Base-by-base conservation (phyloP, 1,140 invertebrate genomes). In the Tenebrio molitor region DNA sequence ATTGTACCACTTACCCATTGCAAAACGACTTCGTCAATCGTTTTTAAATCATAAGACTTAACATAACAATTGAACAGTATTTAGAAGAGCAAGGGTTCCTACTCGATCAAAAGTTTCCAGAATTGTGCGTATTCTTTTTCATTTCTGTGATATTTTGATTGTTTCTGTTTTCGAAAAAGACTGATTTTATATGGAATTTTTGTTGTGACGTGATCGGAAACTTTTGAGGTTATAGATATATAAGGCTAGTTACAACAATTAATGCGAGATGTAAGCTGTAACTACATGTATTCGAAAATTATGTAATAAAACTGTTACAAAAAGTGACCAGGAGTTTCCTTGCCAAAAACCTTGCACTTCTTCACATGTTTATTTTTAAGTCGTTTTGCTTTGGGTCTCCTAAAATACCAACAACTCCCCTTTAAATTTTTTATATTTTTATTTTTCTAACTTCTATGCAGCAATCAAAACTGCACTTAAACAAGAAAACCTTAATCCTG, bases 401-500 rank as follows among this genome's bases (percentile, higher is more conserved):
- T 69, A 53, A 14, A 53, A 53, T 66, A 42, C 64, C 42, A 66
- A 15, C 10, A 66, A 41, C 16, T 58, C 10, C 21, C 53, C 14
- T 77, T 75, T 69, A 74, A 53, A 63, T 69, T 62, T n/a, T 65
- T 72, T 50, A 72, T 70, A 50, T 71, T 67, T 72, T 71, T 68
- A 70, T 73, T 76, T 71, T 76, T 73, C 69, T 76, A 58, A 23
- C 63, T 73, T 63, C 71, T 63, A 42, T 74, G 5, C 81, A 94
- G 92, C 92, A 1, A 93, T 94, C 67, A 92, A 92, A 83, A 93
- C 91, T 82, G 93, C 92, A 4, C 82, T 95, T 33, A 93, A 93
- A 81, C 91, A 93, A 82, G 92, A 94, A 79, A 95, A 96, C 82
- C 84, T 97, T 8, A 94, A 95, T 82, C 95, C 95, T 0, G 95